A percentile compares a stretch with the other conserved stretches of the same genome.
Conservation (phyloP, 2,888 invertebrate species). For the Pristionchus entomophagus region DNA sequence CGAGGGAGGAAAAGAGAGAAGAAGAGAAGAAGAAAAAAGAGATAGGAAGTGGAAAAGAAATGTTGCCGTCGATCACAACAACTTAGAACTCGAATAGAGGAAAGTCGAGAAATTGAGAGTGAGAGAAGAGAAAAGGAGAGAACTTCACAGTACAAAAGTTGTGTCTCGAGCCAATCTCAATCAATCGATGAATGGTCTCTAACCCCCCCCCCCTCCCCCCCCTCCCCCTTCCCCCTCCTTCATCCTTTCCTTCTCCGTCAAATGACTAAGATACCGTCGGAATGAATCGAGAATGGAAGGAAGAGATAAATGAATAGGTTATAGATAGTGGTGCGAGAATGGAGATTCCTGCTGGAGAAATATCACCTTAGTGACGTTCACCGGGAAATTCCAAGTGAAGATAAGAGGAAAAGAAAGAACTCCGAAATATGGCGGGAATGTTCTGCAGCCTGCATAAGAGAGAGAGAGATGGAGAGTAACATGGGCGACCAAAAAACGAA, state of each 20-base stretch:
- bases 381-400: no score
- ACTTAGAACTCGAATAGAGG: slow-evolving; percentile 23
- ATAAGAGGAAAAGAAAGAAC: no score
- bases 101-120: not conserved
- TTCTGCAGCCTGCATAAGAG: no score
- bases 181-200: slow-evolving; percentile 15
- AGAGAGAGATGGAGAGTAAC: no score
- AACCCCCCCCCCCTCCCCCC: not conserved
- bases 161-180: not conserved
- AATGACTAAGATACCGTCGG: not conserved
- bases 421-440: not conserved
- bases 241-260: not conserved
- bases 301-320: not conserved
- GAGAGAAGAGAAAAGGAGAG: not conserved
- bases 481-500: slow-evolving; percentile 24
- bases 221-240: not conserved
- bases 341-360: no score
- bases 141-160: not conserved
- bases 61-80: slow-evolving; percentile 25
- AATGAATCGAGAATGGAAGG: slow-evolving; percentile 18
- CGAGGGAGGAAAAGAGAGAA: not conserved
- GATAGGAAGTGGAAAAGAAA: slow-evolving; percentile 26
- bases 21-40: not conserved
- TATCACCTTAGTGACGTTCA: no score
- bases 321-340: no score